A percentile compares a stretch with the other conserved stretches of the same genome.
Evolutionary conservation across 2,797 vertebrate genomes (phyloP).

Genomic region (Chanos chanos): DNA sequence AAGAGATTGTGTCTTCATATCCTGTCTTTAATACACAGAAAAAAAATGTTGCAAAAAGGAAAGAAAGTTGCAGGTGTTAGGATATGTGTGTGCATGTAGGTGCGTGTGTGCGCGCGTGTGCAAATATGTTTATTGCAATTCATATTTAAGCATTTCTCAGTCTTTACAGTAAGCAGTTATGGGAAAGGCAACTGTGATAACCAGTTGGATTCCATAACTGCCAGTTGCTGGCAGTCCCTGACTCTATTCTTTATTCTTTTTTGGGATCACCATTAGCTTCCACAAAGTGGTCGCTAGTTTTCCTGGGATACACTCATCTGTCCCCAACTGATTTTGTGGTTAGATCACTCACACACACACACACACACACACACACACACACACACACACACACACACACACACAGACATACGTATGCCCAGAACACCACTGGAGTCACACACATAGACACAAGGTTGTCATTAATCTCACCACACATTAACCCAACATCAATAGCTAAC

Average conservation of each 20-base stretch:
- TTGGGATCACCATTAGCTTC: too few relatives aligned
- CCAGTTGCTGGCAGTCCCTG: slow-evolving; percentile 11
- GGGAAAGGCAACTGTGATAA: slow-evolving; percentile 23
- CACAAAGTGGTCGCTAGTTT: too few relatives aligned
- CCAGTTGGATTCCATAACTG: slow-evolving; percentile 31
- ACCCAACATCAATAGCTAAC: too few relatives aligned
- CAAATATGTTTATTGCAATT: slow-evolving; percentile 41
- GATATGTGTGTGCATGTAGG: slow-evolving; percentile 30
- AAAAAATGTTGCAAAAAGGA: too few relatives aligned
- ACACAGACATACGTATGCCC: too few relatives aligned
- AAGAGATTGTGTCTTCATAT: slow-evolving; percentile 11
- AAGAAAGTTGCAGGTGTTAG: slow-evolving; percentile 11
- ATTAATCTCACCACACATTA: too few relatives aligned
- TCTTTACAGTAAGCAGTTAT: slow-evolving; percentile 29
- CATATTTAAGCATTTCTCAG: slow-evolving; percentile 29
- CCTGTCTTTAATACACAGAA: slow-evolving; percentile 1
- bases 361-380: slow-evolving; percentile 25
- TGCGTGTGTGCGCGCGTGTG: slow-evolving; percentile 37
- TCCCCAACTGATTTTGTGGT: slow-evolving; percentile 10
- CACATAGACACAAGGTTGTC: too few relatives aligned
- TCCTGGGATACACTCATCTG: too few relatives aligned
- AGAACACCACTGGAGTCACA: too few relatives aligned
- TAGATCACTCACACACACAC: slow-evolving; percentile 1
- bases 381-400: too few relatives aligned
- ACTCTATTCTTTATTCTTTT: too few relatives aligned